Percentiles rank a stretch among this genome's conserved stretches.
These are phyloP conservation scores for Herminia tarsipennalis DNA, from an alignment of 2,888 invertebrate genomes.

Conservation along the genomic window DNA sequence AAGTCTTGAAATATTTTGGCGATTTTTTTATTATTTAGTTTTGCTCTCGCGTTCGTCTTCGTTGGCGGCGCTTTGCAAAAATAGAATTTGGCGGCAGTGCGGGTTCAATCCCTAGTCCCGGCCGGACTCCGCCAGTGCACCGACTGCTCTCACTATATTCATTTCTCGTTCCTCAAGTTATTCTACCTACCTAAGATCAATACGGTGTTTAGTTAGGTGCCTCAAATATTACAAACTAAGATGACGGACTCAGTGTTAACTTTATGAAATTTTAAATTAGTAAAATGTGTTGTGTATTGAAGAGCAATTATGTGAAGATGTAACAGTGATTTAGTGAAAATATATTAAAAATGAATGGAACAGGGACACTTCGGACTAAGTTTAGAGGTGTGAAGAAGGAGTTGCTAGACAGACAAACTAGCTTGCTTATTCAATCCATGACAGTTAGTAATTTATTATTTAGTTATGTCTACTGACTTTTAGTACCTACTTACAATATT, in stretches of 20 bases:
- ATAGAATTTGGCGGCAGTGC: slow-evolving; percentile 83
- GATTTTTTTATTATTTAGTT: slow-evolving; percentile 70
- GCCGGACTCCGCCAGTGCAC: slow-evolving; percentile 71
- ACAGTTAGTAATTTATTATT: slow-evolving; percentile 87
- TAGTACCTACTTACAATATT: background rate
- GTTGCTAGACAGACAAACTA: slow-evolving; percentile 90
- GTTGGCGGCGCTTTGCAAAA: slow-evolving; percentile 82
- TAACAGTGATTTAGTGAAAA: slow-evolving; percentile 47
- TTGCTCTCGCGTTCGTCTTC: slow-evolving; percentile 75
- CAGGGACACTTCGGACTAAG: slow-evolving; percentile 86
- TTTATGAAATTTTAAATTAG: background rate
- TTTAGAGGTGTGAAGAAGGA: slow-evolving; percentile 93
- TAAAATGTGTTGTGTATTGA: slow-evolving; percentile 8
- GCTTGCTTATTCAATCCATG: slow-evolving; percentile 90
- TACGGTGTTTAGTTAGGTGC: too few relatives aligned
- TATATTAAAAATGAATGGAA: slow-evolving; percentile 77
- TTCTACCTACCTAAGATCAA: too few relatives aligned
- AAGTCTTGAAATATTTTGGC: slow-evolving; percentile 59
- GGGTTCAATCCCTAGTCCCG: slow-evolving; percentile 76
- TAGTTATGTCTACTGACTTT: background rate
- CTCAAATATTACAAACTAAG: slow-evolving; percentile 11
- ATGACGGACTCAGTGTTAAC: slow-evolving; percentile 9
- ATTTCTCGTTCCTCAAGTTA: slow-evolving; percentile 51
- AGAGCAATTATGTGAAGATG: slow-evolving; percentile 19
- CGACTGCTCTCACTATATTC: slow-evolving; percentile 69